Evolutionary conservation across 2,113 vertebrate species (phyloP).

Genomic region (Alethe diademata): DNA sequence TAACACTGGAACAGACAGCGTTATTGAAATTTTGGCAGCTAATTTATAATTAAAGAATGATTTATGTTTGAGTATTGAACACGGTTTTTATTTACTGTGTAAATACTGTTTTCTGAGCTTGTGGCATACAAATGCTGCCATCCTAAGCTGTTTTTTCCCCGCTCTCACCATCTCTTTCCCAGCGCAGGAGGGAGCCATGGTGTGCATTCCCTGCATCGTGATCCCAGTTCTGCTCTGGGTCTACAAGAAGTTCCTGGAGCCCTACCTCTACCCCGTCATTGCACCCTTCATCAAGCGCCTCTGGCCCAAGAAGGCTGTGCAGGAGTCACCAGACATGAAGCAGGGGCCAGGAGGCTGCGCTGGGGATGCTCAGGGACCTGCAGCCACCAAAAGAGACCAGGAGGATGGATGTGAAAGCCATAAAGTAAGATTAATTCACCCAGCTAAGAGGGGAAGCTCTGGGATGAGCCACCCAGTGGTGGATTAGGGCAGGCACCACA

Average conservation of each 20-base stretch:
- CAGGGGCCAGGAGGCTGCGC: constrained; percentile 26
- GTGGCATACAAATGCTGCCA: rapidly evolving
- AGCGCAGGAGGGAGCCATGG: constrained; percentile 75
- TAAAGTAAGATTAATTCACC: constrained; percentile 67
- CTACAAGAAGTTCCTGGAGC: constrained; percentile 96
- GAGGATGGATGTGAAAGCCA: not conserved
- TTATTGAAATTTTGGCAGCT: not conserved
- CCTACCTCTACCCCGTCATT: constrained; percentile 87
- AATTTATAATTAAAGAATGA: not conserved
- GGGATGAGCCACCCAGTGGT: rapidly evolving
- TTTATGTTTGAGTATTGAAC: rapidly evolving
- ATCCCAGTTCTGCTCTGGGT: constrained; percentile 95
- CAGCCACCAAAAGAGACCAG: rapidly evolving
- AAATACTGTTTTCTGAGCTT: not conserved
- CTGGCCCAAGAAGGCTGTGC: constrained; percentile 80
- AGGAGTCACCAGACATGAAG: constrained; percentile 35
- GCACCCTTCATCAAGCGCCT: constrained; percentile 82
- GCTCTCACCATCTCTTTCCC: not conserved
- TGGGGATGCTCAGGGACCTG: not conserved
- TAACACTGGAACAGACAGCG: rapidly evolving
- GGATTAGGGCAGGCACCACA: not conserved
- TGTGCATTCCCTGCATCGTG: constrained; percentile 97
- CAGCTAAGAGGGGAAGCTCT: not conserved
- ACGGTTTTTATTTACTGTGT: not conserved
- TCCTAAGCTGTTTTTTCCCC: not conserved